Base-by-base conservation (phyloP, 2,888 invertebrate species). In the Tetragonisca angustula region DNA sequence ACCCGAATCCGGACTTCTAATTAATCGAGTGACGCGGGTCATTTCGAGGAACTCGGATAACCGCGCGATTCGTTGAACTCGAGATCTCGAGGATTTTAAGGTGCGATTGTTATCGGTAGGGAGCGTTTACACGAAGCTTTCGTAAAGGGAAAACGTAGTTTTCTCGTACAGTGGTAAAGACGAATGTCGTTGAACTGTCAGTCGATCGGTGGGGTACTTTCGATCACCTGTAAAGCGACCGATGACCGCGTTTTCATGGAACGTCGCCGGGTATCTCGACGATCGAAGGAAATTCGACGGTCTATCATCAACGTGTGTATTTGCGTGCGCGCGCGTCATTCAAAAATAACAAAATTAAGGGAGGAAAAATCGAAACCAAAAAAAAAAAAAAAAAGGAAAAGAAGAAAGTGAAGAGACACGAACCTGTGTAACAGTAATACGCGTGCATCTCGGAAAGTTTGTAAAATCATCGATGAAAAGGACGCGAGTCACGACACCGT, bases 141-240 rank as follows among this genome's bases (percentile, higher is more conserved):
- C 21, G 19, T 17, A 64, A 76, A 79, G 15, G 43, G 72, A 59
- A 73, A 72, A 76, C 32, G 61, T n/a, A 32, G 49, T 73, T 76
- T 56, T 67, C 61, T 52, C 54, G 67, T 27, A 64, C 49, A 59
- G 70, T 74, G 70, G 69, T 67, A 72, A 79, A 82, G 79, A 52
- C 79, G 77, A 74, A 75, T 84, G 84, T 84, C 84, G 71, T 84
- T 81, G 77, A 84, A 85, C 84, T 71, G 80, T 80, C 80, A 81
- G 68, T 84, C 59, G 69, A 17, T 67, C 71, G 83, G 54, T 2
- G 74, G 5, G 74, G 59, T 77, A 80, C 80, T 84, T 80, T 84
- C 85, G 80, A 84, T 85, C 80, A 85, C 77, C 77, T 69, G 85
- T 73, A 74, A 76, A 75, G 71, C 77, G 75, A 85, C 74, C 74